phyloP scores from a whole-genome alignment of 2,797 vertebrate species.

The Acanthurus leucopareius region DNA sequence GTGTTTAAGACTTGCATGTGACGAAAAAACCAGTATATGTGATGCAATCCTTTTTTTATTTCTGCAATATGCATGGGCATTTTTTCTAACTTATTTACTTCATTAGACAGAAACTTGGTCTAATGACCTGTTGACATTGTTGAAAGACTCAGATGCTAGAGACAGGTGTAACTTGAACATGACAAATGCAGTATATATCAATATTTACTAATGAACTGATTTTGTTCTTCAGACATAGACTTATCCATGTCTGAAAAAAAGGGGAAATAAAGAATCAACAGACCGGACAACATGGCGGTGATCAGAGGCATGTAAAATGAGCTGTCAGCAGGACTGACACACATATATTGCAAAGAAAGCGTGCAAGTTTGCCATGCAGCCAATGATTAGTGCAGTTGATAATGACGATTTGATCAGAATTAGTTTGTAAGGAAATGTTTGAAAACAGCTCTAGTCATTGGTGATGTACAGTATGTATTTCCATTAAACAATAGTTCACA shows the following conservation, averaged over 20 bases:
- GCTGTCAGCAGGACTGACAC: conserved; percentile 23
- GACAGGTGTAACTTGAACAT: conserved; percentile 8
- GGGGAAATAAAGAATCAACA: conserved; percentile 30
- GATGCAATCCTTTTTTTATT: neutral
- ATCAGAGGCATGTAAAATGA: conserved; percentile 37
- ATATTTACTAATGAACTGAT: conserved; percentile 6
- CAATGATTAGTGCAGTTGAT: conserved; percentile 60
- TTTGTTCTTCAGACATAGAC: conserved; percentile 31
- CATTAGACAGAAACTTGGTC: conserved; percentile 26
- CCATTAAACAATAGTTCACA: conserved; percentile 77
- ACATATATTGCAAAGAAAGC: conserved; percentile 54
- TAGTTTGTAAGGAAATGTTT: conserved; percentile 52
- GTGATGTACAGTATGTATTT: conserved; percentile 31
- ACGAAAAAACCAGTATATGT: neutral
- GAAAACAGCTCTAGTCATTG: conserved; percentile 33
- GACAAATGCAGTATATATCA: conserved; percentile 12
- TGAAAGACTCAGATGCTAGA: conserved; percentile 8
- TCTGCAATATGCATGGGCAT: neutral
- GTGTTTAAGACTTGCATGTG: conserved; percentile 17
- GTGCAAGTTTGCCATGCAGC: conserved; percentile 82
- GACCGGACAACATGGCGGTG: conserved; percentile 24
- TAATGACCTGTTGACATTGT: conserved; percentile 18
- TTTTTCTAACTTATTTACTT: conserved; percentile 7
- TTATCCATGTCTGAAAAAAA: conserved; percentile 27
- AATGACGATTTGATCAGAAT: conserved; percentile 44